Evolutionary conservation across 2,888 invertebrate species (phyloP), one percentile per base, ranked within the genome.

Genomic region (Archips crataeganus): DNA sequence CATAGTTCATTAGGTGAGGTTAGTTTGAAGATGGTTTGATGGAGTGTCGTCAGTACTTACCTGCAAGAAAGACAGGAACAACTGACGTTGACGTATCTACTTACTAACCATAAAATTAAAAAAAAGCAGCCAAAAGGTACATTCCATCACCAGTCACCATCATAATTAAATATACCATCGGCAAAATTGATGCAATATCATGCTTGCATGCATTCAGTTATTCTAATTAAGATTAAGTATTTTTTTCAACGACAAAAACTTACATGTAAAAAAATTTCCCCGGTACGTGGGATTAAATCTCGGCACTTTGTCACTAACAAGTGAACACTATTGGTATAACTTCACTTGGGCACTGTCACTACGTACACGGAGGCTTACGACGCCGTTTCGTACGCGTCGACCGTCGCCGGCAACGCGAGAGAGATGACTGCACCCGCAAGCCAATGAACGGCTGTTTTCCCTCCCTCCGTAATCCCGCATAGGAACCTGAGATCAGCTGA

Each of bases 401-500:
- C 88, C 85, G 82, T 71, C 83, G 76, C 70, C 82, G 78, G 77
- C 84, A 86, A 82, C 87, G 87, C 85, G 84, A 84, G 83, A 84
- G 85, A 84, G 86, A 89, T 87, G 87, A 91, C 92, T 85, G 81
- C 47, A 42, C 59, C 47, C 45, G 13, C 78, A 80, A 79, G 79
- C 78, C 62, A 75, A 71, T 75, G 75, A 77, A 79, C 79, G 78
- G 75, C 78, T 77, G 78, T 78, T 70, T 80, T 81, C 78, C 81
- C 78, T 82, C 82, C 75, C 80, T 76, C 47, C 54, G 62, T 36
- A 75, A 76, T 74, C 78, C 79, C 79, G 79, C 77, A 79, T 75
- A 77, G 76, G 77, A 78, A 82, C 81, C 80, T 76, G 81, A 83
- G 84, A 86, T 85, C 87, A 87, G 87, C 88, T 87, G 87, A 79